Conservation (phyloP, 2,113 vertebrate species). For the Ardeotis arabs region DNA sequence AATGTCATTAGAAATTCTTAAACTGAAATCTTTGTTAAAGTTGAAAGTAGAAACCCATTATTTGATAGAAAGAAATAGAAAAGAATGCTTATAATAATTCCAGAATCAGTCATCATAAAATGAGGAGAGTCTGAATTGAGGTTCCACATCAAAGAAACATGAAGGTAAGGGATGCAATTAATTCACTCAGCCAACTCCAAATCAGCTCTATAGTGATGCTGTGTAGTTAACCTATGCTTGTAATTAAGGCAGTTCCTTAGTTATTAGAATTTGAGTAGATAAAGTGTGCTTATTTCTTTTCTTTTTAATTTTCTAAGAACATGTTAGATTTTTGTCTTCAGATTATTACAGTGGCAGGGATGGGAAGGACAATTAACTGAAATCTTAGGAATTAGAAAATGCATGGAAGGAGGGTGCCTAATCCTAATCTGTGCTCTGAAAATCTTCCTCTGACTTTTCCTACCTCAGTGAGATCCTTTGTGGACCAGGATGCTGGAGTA, state of each 20-base stretch:
- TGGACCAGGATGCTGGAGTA: neutral
- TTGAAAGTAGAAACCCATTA: neutral
- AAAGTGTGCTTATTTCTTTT: neutral
- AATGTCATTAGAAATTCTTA: neutral
- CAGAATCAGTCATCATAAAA: neutral
- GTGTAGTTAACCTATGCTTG: neutral
- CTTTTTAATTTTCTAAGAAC: neutral
- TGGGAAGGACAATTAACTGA: neutral
- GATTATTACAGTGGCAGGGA: neutral
- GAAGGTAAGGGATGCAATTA: constrained; percentile 16
- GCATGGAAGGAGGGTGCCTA: neutral
- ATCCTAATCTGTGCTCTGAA: neutral
- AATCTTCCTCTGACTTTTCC: neutral
- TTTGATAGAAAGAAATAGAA: neutral
- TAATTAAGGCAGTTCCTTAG: constrained; percentile 4
- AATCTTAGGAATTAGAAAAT: neutral
- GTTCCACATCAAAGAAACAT: constrained; percentile 22
- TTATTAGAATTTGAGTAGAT: neutral
- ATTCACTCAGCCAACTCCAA: neutral
- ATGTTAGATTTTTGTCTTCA: neutral
- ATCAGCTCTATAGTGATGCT: neutral
- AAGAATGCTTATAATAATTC: neutral
- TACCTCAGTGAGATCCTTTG: neutral
- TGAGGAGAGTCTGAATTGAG: neutral
- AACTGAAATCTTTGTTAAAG: neutral